phyloP scores from a whole-genome alignment of 1,140 invertebrate genomes.

The Conus ventricosus region DNA sequence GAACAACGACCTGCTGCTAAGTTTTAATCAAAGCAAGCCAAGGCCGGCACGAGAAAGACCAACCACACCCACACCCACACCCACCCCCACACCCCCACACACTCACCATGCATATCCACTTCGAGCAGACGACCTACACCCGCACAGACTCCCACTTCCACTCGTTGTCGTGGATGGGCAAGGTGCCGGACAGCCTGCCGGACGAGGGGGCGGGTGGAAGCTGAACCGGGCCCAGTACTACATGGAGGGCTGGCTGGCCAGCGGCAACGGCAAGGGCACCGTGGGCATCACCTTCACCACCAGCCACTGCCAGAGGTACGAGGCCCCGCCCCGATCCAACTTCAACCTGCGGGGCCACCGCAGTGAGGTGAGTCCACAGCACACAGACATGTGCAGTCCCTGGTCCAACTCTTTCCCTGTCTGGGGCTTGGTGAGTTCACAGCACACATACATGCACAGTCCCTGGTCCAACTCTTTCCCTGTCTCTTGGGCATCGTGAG shows the following conservation, averaged over 20 bases:
- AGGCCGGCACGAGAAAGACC: no score
- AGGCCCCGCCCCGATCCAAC: constrained; percentile 86
- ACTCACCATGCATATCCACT: constrained; percentile 79
- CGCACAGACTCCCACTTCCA: constrained; percentile 96
- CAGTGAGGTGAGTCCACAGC: constrained; percentile 85
- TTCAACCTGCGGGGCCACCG: constrained; percentile 98
- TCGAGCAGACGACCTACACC: constrained; percentile 93
- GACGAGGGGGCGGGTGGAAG: constrained; percentile 80
- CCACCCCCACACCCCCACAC: no score
- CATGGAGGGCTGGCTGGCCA: constrained; percentile 98
- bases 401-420: no score
- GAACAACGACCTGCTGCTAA: no score
- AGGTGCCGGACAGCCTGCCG: constrained; percentile 93
- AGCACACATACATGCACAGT: no score
- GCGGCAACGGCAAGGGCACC: constrained; percentile 93
- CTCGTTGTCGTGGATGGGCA: constrained; percentile 98
- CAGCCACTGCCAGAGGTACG: constrained; percentile 81
- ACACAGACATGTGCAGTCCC: no score
- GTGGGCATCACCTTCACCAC: constrained; percentile 98
- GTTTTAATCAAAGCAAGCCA: no score
- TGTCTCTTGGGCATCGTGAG: no score
- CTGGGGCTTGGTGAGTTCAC: no score
- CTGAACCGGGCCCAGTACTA: constrained; percentile 96
- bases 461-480: no score
- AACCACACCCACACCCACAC: not conserved